Conservation (phyloP, 2,797 vertebrate species). For the Sebastes itinus region DNA sequence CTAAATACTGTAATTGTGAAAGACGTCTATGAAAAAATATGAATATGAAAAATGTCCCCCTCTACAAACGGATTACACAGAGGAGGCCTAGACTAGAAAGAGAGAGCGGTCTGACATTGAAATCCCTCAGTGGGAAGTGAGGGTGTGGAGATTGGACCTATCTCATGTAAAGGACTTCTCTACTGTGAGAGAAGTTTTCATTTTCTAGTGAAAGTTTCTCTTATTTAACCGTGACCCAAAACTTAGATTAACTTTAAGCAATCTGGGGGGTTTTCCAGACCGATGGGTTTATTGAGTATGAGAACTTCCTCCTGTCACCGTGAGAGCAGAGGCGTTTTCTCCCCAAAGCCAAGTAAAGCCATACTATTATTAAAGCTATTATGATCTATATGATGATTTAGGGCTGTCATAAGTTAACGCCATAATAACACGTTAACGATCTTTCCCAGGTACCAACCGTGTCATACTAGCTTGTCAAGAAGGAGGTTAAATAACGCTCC, state of each 20-base stretch:
- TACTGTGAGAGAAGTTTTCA: slow-evolving; percentile 24
- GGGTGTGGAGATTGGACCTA: slow-evolving; percentile 3
- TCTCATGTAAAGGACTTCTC: neutral
- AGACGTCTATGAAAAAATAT: neutral
- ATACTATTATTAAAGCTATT: neutral
- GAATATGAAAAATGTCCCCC: slow-evolving; percentile 4
- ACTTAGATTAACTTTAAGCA: neutral
- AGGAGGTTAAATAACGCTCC: no score
- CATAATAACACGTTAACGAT: no score
- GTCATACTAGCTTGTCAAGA: no score
- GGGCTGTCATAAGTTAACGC: no score
- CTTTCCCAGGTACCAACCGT: accelerated
- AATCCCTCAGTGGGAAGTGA: neutral
- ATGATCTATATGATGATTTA: neutral
- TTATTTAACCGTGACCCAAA: slow-evolving; percentile 19
- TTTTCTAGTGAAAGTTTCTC: slow-evolving; percentile 7
- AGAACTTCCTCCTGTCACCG: neutral
- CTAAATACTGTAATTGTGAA: neutral
- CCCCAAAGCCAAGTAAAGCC: neutral
- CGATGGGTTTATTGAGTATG: neutral
- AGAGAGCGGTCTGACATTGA: slow-evolving; percentile 36
- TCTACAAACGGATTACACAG: slow-evolving; percentile 24
- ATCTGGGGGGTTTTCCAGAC: neutral
- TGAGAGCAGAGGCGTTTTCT: neutral
- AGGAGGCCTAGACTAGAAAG: neutral